Evolutionary conservation across 2,113 vertebrate species (phyloP).

Genomic region (Morphnarchus princeps): DNA sequence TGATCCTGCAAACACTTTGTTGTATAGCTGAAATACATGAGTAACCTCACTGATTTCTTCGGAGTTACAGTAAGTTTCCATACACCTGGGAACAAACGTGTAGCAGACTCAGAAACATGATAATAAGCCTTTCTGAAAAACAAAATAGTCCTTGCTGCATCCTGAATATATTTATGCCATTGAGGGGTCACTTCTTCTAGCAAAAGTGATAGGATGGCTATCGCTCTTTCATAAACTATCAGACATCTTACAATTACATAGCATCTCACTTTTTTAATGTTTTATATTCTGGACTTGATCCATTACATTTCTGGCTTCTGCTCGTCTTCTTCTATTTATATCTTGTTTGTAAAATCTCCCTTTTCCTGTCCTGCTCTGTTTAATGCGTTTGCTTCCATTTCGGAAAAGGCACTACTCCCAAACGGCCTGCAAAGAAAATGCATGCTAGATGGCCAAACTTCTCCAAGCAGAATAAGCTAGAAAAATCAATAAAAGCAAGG

Average conservation of each 20-base stretch:
- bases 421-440: fast-evolving
- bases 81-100: neutral
- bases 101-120: neutral
- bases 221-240: neutral
- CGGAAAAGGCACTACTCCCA: neutral
- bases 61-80: neutral
- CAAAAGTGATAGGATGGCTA: neutral
- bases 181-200: neutral
- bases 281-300: neutral
- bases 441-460: neutral
- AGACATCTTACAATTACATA: neutral
- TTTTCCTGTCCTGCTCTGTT: neutral
- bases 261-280: neutral
- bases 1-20: neutral
- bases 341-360: neutral
- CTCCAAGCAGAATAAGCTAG: neutral
- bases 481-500: neutral
- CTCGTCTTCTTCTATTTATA: neutral
- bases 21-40: neutral
- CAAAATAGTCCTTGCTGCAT: neutral
- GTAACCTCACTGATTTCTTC: neutral
- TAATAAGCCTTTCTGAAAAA: neutral
- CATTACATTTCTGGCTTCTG: neutral
- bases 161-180: neutral
- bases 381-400: neutral